Conservation (phyloP, 2,113 vertebrate species). For the Anarhynchus alexandrinus region DNA sequence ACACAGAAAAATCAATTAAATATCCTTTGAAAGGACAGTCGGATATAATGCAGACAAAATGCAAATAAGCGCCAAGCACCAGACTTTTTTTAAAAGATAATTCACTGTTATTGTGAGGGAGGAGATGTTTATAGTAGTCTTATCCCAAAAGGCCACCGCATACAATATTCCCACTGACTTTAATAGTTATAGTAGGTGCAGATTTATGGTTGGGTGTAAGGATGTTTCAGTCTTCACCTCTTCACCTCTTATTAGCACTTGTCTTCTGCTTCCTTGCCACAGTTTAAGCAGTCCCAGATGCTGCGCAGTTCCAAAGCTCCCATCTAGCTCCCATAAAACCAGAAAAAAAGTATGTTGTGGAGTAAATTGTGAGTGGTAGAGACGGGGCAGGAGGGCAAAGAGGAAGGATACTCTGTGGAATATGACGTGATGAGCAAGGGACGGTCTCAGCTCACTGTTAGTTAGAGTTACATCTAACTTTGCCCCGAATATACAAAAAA, state of each 20-base stretch:
- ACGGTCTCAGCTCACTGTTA: neutral
- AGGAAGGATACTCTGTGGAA: neutral
- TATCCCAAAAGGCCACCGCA: slow-evolving; percentile 11
- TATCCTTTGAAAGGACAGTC: neutral
- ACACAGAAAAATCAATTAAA: neutral
- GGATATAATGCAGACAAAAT: neutral
- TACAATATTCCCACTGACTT: slow-evolving; percentile 32
- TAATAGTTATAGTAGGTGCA: slow-evolving; percentile 20
- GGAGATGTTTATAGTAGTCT: neutral
- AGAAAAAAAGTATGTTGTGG: neutral
- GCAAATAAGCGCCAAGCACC: neutral
- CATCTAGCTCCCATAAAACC: neutral
- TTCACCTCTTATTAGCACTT: slow-evolving; percentile 63
- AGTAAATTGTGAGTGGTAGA: neutral
- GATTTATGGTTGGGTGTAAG: slow-evolving; percentile 42
- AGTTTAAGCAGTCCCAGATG: slow-evolving; percentile 58
- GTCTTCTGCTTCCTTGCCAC: slow-evolving; percentile 47
- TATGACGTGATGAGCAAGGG: neutral
- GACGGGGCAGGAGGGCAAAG: neutral
- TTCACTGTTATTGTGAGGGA: neutral
- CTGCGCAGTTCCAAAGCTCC: neutral
- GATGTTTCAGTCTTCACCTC: slow-evolving; percentile 44
- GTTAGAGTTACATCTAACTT: neutral
- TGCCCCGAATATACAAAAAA: neutral
- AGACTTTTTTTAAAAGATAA: neutral